These are phyloP conservation scores for Papilio helenus DNA, from an alignment of 1,140 invertebrate genomes.

Conservation along the genomic window DNA sequence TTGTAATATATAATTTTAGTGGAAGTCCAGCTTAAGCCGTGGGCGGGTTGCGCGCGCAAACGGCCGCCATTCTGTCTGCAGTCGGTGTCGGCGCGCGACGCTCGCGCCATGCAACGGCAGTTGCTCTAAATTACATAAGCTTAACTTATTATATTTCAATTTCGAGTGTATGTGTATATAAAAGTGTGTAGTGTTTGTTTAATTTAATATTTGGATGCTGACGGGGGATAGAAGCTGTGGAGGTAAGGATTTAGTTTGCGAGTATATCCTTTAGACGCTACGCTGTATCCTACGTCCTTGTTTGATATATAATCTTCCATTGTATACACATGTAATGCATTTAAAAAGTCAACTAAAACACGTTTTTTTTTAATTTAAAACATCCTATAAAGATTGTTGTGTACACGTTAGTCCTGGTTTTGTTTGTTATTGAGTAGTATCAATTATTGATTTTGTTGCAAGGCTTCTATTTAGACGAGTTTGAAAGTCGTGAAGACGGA, in stretches of 20 bases:
- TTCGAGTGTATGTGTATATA: slow-evolving; percentile 17
- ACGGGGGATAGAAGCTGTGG: slow-evolving; percentile 47
- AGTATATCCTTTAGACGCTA: slow-evolving; percentile 46
- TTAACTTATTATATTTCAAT: slow-evolving; percentile 47
- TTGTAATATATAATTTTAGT: slow-evolving; percentile 17
- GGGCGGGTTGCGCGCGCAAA: slow-evolving; percentile 77
- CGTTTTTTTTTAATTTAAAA: not conserved
- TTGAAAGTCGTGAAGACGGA: slow-evolving; percentile 11
- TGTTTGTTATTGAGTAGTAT: slow-evolving; percentile 25
- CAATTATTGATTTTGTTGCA: slow-evolving; percentile 34
- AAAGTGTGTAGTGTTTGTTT: slow-evolving; percentile 35
- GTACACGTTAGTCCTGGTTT: not conserved
- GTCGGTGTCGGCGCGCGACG: slow-evolving; percentile 64
- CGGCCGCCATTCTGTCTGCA: slow-evolving; percentile 77
- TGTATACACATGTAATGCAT: not conserved
- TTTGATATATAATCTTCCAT: slow-evolving; percentile 15
- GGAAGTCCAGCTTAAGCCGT: slow-evolving; percentile 54
- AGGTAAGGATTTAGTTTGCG: slow-evolving; percentile 47
- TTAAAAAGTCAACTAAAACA: not conserved
- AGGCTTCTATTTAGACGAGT: slow-evolving; percentile 27
- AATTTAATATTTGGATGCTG: slow-evolving; percentile 41
- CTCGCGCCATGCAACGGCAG: slow-evolving; percentile 70
- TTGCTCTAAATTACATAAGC: slow-evolving; percentile 68
- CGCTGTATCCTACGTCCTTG: slow-evolving; percentile 44
- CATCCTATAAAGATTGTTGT: not conserved